Conservation (phyloP, 2,888 invertebrate genomes). For the Onchidella celtica region DNA sequence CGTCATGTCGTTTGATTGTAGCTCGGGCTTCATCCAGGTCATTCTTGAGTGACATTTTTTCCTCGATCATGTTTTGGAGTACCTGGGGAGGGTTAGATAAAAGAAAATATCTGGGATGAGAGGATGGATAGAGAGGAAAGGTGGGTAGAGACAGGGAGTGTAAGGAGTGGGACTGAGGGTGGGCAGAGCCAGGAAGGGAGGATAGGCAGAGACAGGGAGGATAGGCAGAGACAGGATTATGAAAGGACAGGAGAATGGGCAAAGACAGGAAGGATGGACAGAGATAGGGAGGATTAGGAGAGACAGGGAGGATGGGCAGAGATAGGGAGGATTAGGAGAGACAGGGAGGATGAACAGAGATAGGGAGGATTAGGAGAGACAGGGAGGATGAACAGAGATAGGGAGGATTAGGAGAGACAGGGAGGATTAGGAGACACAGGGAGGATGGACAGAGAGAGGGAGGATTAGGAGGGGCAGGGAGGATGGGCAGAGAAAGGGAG, state of each 20-base stretch:
- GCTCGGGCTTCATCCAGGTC: slow-evolving; percentile 75
- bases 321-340: neutral
- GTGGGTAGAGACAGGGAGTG: too few species aligned
- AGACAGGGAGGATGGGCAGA: neutral
- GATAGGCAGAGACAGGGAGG: neutral
- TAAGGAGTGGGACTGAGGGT: neutral
- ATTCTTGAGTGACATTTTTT: slow-evolving; percentile 71
- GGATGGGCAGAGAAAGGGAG: neutral
- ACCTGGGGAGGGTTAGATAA: slow-evolving; percentile 53
- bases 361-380: neutral
- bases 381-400: neutral
- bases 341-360: neutral
- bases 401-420: neutral
- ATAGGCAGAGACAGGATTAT: neutral
- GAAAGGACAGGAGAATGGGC: neutral
- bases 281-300: neutral
- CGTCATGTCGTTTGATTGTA: slow-evolving; percentile 78
- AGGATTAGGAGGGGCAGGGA: neutral
- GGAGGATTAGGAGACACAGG: neutral
- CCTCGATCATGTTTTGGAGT: slow-evolving; percentile 60
- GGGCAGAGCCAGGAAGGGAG: neutral
- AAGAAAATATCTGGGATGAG: neutral
- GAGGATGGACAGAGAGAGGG: neutral
- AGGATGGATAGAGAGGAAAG: neutral
- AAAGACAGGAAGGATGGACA: neutral